These are phyloP conservation scores for Miichthys miiuy DNA, from an alignment of 2,797 vertebrate genomes.

Conservation along the genomic window DNA sequence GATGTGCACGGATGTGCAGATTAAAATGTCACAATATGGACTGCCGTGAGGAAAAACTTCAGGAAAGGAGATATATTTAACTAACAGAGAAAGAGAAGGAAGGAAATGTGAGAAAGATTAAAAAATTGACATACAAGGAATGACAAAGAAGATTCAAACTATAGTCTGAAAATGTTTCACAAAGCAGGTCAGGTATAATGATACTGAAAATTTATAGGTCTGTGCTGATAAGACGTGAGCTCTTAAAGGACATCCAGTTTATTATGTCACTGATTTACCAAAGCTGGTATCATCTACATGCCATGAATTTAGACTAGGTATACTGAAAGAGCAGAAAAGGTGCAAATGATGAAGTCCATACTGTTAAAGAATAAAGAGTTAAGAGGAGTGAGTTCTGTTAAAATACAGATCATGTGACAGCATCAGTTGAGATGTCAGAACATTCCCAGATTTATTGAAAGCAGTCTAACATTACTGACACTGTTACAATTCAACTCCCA, in stretches of 20 bases:
- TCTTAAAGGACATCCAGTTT: not conserved
- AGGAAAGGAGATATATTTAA: constrained; percentile 58
- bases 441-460: not conserved
- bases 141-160: not conserved
- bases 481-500: not conserved
- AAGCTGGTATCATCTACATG: not conserved
- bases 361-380: not conserved
- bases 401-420: not conserved
- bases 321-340: not conserved
- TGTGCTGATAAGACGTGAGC: not conserved
- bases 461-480: not conserved
- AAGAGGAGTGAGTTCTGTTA: not conserved
- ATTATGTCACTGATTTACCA: not conserved
- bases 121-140: constrained; percentile 7
- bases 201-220: not conserved
- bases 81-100: constrained; percentile 26
- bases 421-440: not conserved
- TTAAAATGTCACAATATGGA: constrained; percentile 73
- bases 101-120: constrained; percentile 33
- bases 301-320: not conserved
- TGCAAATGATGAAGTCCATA: not conserved
- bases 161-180: constrained; percentile 3
- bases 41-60: too few species aligned
- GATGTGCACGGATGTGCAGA: constrained; percentile 56
- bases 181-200: not conserved